A percentile compares a stretch with the other conserved stretches of the same genome.
Conservation (phyloP, 2,797 vertebrate genomes). For the Luscinia megarhynchos region DNA sequence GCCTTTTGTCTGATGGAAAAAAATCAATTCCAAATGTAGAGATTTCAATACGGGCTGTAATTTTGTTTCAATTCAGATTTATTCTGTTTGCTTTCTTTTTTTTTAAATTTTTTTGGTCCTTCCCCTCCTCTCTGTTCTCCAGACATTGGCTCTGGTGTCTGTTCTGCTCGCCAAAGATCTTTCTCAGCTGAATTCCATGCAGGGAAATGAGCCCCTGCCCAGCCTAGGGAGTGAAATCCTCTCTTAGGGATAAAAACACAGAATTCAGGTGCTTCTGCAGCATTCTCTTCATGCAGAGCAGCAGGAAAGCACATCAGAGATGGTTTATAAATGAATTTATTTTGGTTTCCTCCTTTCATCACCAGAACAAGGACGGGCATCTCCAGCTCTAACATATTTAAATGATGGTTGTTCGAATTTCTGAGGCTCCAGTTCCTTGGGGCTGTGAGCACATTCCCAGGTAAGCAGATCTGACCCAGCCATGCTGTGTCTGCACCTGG, state of each 20-base stretch:
- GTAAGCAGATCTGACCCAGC: not conserved
- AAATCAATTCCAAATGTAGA: constrained; percentile 52
- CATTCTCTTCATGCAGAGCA: not conserved
- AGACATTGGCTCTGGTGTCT: not conserved
- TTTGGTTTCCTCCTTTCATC: not conserved
- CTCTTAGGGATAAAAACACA: not conserved
- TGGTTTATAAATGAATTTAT: not conserved
- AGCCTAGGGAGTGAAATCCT: not conserved
- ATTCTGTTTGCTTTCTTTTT: not conserved
- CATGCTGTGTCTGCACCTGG: not conserved
- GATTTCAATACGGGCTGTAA: not conserved
- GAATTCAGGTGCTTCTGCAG: not conserved
- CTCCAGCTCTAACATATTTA: not conserved
- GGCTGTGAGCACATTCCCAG: not conserved
- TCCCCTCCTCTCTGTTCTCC: not conserved
- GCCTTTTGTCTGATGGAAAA: not conserved
- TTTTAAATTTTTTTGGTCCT: not conserved
- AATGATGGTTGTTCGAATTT: not conserved
- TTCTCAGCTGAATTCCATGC: not conserved
- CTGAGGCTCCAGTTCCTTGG: not conserved
- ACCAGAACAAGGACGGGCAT: not conserved
- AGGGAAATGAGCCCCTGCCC: not conserved
- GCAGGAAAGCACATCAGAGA: not conserved
- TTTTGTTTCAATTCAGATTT: constrained; percentile 1
- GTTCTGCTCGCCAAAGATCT: not conserved